These are phyloP conservation scores for Oreonectes daqikongensis DNA, from an alignment of 2,797 vertebrate genomes.

Conservation along the genomic window DNA sequence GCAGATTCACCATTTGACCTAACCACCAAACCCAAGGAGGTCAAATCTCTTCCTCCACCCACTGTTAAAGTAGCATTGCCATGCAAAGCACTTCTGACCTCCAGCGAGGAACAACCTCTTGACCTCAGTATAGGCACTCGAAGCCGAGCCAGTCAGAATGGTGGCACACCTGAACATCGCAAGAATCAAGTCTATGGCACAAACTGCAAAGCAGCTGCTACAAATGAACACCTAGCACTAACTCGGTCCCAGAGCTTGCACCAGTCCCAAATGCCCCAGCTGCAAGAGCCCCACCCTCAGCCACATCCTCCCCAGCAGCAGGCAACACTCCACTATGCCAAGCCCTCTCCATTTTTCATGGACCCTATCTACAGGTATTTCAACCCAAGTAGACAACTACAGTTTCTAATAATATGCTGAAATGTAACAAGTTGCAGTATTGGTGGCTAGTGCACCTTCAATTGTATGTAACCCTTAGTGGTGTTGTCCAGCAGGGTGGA, in stretches of 20 bases:
- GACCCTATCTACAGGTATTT: conserved; percentile 99
- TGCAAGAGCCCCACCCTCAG: conserved; percentile 77
- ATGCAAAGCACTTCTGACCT: conserved; percentile 64
- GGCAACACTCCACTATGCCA: conserved; percentile 93
- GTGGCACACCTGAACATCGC: conserved; percentile 75
- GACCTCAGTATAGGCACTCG: conserved; percentile 95
- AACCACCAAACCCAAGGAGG: conserved; percentile 93
- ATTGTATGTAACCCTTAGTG: conserved; percentile 96
- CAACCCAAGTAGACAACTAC: conserved; percentile 69
- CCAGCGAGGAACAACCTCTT: conserved; percentile 91
- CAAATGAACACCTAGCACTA: conserved; percentile 81
- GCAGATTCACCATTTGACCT: conserved; percentile 96
- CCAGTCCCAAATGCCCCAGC: conserved; percentile 71
- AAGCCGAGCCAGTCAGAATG: conserved; percentile 88
- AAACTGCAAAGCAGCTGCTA: conserved; percentile 76
- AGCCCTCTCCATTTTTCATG: conserved; percentile 99
- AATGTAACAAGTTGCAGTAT: conserved; percentile 27
- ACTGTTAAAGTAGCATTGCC: conserved; percentile 73
- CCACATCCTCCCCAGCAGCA: conserved; percentile 84
- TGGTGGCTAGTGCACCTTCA: conserved; percentile 58
- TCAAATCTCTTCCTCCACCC: conserved; percentile 78
- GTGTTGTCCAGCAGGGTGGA: conserved; percentile 99
- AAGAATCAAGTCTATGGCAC: conserved; percentile 90
- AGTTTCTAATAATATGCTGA: neutral
- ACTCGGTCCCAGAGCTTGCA: conserved; percentile 81